Evolutionary conservation across 1,140 invertebrate species (phyloP), one percentile per base, ranked within the genome.

Genomic region (Drosophila ironensis): DNA sequence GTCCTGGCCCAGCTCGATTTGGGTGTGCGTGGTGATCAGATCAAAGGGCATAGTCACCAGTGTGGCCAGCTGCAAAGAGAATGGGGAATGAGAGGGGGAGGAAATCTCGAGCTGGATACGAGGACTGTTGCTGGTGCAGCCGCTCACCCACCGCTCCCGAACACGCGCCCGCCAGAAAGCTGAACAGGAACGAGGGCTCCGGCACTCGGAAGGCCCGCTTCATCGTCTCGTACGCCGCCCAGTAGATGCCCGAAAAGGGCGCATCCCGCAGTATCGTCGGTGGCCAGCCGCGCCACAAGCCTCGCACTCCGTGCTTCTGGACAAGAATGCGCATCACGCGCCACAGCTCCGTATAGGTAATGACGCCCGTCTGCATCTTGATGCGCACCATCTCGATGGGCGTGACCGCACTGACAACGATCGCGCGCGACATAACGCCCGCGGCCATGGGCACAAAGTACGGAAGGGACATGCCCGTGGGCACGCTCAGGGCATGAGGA

Each of bases 191-290:
- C 33, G 92, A 92, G 17, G 96, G 94, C 50, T 95, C 90, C 46
- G 92, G 82, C 52, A 91, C 88, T 64, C 92, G 90, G 72, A 92
- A 92, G 75, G 91, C 61, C 63, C 90, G 89, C 90, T 99, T 99
- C 17, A 97, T 92, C n/a, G 91, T 91, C 91, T 99, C 98, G 91
- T 99, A 99, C 72, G 92, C 92, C 7, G 94, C 92, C 98, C 98
- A 99, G 91, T 99, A 99, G 70, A 99, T 93, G 19, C 96, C 96
- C 76, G 97, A 98, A 91, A 99, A 99, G 16, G 98, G 98, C 45
- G 99, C 97, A 92, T 99, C 98, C 68, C 98, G 92, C 61, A 98
- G 92, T 41, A 99, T 91, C 5, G 98, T 99, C 4, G 98, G 95
- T 25, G 93, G 93, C 66, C 98, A 92, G 3, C 98, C 98, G 88